Percentiles rank a stretch among this genome's conserved stretches.
phyloP scores from a whole-genome alignment of 1,140 invertebrate genomes.

The Dendroctonus ponderosae region DNA sequence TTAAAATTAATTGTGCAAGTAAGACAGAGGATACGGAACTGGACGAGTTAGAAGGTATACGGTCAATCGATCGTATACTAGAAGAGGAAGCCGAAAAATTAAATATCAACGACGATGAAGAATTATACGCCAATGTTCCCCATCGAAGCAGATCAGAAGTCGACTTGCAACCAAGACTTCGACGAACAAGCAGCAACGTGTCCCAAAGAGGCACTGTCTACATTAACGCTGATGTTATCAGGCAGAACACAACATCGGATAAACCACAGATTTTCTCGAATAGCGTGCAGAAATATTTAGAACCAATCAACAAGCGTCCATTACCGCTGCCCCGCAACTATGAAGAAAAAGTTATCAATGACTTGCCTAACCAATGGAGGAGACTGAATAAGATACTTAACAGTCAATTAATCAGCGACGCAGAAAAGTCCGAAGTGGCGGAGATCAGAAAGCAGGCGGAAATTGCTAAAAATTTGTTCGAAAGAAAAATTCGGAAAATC shows the following conservation, averaged over 20 bases:
- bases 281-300: background rate
- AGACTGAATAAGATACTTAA: slow-evolving; percentile 20
- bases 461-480: slow-evolving; percentile 19
- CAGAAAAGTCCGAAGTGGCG: slow-evolving; percentile 6
- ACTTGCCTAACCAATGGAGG: slow-evolving; percentile 17
- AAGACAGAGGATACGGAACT: background rate
- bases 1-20: background rate
- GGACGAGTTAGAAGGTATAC: background rate
- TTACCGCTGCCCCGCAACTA: slow-evolving; percentile 22
- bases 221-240: slow-evolving; percentile 7
- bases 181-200: background rate
- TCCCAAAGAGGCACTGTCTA: slow-evolving; percentile 11
- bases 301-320: slow-evolving; percentile 15
- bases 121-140: no score
- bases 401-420: background rate
- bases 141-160: background rate
- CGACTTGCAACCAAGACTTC: background rate
- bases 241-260: no score
- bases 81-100: background rate
- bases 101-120: background rate
- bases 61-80: background rate
- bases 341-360: slow-evolving; percentile 16
- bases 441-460: slow-evolving; percentile 15
- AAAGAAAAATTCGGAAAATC: slow-evolving; percentile 15
- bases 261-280: background rate